Evolutionary conservation across 1,140 invertebrate species (phyloP).

Genomic region (Eupristina koningsbergeri): DNA sequence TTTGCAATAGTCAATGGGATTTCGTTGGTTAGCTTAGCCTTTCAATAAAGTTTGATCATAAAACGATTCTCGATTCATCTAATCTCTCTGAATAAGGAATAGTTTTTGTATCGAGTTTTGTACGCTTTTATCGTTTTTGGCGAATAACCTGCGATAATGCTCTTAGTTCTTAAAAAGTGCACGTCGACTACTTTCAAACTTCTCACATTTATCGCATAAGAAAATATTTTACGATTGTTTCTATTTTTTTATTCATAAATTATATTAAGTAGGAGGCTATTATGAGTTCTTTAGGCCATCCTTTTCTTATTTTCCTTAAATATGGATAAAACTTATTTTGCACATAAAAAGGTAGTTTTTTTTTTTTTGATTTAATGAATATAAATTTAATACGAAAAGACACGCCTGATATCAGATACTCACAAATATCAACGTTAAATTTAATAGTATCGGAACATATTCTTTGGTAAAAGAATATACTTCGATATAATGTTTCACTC

Average conservation of each 20-base stretch:
- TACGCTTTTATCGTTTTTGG: neutral
- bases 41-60: neutral
- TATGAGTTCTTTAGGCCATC: too few relatives aligned
- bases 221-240: neutral
- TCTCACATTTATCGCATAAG: neutral
- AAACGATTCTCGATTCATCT: conserved; percentile 7
- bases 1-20: neutral
- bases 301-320: too few relatives aligned
- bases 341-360: too few relatives aligned
- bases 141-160: neutral
- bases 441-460: neutral
- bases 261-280: neutral
- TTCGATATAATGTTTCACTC: too few relatives aligned
- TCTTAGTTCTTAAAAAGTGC: neutral
- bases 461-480: too few relatives aligned
- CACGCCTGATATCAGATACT: neutral
- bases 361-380: too few relatives aligned
- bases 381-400: too few relatives aligned
- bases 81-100: neutral
- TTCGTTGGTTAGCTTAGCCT: neutral
- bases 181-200: neutral
- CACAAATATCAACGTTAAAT: neutral
- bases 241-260: neutral
- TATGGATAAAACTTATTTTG: too few relatives aligned
- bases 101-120: neutral